A percentile compares a stretch with the other conserved stretches of the same genome.
Conservation (phyloP, 2,113 vertebrate species). For the Thunnus thynnus region DNA sequence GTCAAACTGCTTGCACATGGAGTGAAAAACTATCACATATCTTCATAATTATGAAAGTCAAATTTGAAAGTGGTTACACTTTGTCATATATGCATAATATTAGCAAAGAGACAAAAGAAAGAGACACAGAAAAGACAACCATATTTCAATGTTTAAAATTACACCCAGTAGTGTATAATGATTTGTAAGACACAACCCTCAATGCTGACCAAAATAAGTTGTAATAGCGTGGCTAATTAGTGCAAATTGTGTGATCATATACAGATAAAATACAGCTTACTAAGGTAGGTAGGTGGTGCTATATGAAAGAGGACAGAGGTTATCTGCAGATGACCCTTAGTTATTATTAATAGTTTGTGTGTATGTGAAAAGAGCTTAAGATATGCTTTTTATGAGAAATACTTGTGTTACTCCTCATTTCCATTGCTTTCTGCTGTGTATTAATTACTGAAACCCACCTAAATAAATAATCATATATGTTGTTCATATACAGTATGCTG, state of each 20-base stretch:
- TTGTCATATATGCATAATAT: too few relatives aligned
- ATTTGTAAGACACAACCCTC: background rate
- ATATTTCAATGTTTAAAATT: background rate
- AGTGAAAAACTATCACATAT: too few relatives aligned
- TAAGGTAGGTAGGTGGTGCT: background rate
- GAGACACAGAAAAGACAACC: too few relatives aligned
- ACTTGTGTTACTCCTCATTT: background rate
- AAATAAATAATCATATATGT: background rate
- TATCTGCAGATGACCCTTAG: constrained; percentile 17
- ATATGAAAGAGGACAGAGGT: constrained; percentile 9
- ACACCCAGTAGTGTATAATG: background rate
- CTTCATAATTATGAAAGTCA: too few relatives aligned
- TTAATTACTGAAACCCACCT: background rate
- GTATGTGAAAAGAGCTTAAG: background rate
- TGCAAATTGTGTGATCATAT: background rate
- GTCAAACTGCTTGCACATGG: too few relatives aligned
- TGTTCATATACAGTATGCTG: too few relatives aligned
- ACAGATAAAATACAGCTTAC: constrained; percentile 2
- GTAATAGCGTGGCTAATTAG: background rate
- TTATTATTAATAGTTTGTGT: constrained; percentile 10
- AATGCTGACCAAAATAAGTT: background rate
- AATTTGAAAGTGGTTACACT: too few relatives aligned
- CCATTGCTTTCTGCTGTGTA: background rate
- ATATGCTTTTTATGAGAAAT: background rate
- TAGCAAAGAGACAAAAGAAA: too few relatives aligned